Evolutionary conservation across 1,140 invertebrate genomes (phyloP).

Genomic region (Acromyrmex heyeri): DNA sequence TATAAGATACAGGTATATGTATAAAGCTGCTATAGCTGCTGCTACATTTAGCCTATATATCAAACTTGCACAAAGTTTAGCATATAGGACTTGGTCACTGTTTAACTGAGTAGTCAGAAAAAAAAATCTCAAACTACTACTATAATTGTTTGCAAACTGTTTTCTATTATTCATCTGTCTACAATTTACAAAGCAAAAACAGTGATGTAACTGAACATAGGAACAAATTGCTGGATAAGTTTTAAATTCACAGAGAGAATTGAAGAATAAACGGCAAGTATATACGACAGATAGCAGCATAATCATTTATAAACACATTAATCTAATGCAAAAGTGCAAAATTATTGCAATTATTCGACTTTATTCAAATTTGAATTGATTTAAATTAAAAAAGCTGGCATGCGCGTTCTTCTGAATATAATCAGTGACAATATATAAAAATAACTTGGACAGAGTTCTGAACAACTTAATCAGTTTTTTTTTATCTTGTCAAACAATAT

Average conservation of each 20-base stretch:
- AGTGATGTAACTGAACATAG: background rate
- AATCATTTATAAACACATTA: background rate
- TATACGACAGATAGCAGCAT: background rate
- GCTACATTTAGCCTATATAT: background rate
- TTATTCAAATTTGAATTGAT: background rate
- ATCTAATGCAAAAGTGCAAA: background rate
- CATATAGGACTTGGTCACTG: background rate
- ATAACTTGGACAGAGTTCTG: background rate
- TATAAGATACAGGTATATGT: background rate
- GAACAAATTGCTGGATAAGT: background rate
- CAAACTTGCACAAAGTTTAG: conserved; percentile 12
- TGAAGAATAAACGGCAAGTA: background rate
- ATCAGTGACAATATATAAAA: background rate
- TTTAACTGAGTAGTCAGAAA: conserved; percentile 8
- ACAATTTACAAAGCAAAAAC: conserved; percentile 18
- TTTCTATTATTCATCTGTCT: background rate
- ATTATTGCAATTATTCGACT: background rate
- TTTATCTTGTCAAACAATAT: background rate
- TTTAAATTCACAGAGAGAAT: conserved; percentile 11
- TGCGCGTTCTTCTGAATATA: background rate
- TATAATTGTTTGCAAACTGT: conserved; percentile 23
- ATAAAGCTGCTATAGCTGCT: conserved; percentile 1
- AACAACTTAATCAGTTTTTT: background rate
- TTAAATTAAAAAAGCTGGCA: background rate
- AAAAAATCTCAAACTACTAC: conserved; percentile 1